Conservation (phyloP, 2,113 vertebrate species). For the Entosphenus tridentatus region DNA sequence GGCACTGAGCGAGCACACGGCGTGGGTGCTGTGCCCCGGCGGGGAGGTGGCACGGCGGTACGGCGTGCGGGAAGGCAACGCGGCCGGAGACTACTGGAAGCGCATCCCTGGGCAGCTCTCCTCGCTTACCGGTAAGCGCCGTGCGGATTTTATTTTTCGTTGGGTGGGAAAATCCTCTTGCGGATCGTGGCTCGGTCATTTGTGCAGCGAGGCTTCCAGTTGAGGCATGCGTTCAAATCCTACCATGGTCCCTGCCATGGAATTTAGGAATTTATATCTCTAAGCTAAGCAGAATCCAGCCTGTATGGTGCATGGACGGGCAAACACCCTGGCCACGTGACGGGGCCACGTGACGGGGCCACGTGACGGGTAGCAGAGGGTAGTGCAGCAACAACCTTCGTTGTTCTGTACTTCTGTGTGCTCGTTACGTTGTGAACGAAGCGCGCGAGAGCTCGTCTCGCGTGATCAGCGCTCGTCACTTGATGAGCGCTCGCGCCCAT, state of each 20-base stretch:
- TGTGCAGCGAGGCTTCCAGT: background rate
- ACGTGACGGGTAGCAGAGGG: too few species aligned
- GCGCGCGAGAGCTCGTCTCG: background rate
- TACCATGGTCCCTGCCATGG: background rate
- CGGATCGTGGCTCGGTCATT: slow-evolving; percentile 2
- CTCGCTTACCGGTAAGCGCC: slow-evolving; percentile 44
- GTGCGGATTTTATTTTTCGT: background rate
- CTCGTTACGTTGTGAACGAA: background rate
- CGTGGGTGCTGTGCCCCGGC: slow-evolving; percentile 66
- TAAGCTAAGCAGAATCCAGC: background rate
- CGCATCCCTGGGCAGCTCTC: slow-evolving; percentile 49
- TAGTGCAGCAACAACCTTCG: too few species aligned
- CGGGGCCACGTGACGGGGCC: too few species aligned
- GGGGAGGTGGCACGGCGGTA: slow-evolving; percentile 72
- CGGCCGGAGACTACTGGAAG: slow-evolving; percentile 93
- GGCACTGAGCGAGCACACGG: slow-evolving; percentile 45
- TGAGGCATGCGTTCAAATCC: background rate
- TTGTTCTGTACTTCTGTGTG: too few species aligned
- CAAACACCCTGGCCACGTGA: background rate
- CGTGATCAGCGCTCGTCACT: background rate
- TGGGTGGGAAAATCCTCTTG: background rate
- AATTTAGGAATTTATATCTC: slow-evolving; percentile 6
- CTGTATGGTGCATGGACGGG: background rate
- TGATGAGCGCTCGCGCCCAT: background rate
- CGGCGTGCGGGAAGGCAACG: slow-evolving; percentile 55